Percentiles rank a stretch among this genome's conserved stretches.
Evolutionary conservation across 2,888 invertebrate genomes (phyloP).

Genomic region (Brachyopa scutellaris): DNA sequence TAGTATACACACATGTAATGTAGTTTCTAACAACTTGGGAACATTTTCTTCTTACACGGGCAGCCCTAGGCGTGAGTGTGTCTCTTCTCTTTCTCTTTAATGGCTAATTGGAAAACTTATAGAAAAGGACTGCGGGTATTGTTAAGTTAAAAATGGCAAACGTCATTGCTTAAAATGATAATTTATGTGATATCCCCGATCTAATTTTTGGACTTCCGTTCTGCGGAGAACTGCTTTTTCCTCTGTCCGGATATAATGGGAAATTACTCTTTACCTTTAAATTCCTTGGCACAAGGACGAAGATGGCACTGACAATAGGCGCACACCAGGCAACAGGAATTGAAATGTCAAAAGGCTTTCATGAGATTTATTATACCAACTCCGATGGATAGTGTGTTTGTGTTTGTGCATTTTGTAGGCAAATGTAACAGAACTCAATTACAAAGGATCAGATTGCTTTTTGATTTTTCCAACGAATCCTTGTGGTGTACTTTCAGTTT

Average conservation of each 20-base stretch:
- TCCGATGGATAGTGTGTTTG: constrained; percentile 16
- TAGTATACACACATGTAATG: constrained; percentile 36
- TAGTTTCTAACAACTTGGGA: constrained; percentile 41
- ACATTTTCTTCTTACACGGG: constrained; percentile 27
- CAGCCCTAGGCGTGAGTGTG: constrained; percentile 36
- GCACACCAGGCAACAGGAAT: too few relatives aligned
- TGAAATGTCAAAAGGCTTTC: constrained; percentile 67
- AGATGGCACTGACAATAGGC: constrained; percentile 48
- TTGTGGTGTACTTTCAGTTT: constrained; percentile 39
- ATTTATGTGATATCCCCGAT: constrained; percentile 60
- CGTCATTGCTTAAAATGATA: constrained; percentile 69
- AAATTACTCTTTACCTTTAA: constrained; percentile 58
- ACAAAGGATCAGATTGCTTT: constrained; percentile 42
- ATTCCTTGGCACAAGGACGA: constrained; percentile 30
- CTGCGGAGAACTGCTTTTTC: too few relatives aligned
- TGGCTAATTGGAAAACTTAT: constrained; percentile 64
- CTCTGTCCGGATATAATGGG: constrained; percentile 24
- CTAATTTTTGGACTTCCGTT: constrained; percentile 30
- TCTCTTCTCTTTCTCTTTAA: constrained; percentile 46
- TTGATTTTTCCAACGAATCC: constrained; percentile 56
- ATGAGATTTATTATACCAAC: constrained; percentile 60
- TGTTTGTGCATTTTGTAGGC: background rate
- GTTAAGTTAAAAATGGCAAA: constrained; percentile 60
- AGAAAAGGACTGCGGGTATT: constrained; percentile 51
- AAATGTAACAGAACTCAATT: constrained; percentile 5